Evolutionary conservation across 2,113 vertebrate species (phyloP).

Genomic region (Sebastes fasciatus): DNA sequence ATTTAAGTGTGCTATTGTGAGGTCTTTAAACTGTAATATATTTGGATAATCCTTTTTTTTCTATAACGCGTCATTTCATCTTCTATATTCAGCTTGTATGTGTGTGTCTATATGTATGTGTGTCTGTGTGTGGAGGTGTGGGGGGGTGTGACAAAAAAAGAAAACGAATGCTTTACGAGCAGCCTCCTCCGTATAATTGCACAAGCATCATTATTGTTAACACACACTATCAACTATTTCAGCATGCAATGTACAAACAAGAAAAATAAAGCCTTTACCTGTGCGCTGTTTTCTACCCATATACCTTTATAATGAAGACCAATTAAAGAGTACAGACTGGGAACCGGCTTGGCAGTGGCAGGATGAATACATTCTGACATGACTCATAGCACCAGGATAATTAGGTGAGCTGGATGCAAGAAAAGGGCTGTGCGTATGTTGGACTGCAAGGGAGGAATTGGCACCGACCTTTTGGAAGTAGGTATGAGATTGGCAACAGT

Average conservation of each 20-base stretch:
- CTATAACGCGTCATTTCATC: background rate
- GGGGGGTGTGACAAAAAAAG: background rate
- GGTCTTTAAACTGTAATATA: slow-evolving; percentile 7
- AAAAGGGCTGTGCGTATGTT: slow-evolving; percentile 59
- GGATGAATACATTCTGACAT: slow-evolving; percentile 75
- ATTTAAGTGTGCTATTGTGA: background rate
- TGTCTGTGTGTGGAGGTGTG: background rate
- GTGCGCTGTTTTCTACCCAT: slow-evolving; percentile 43
- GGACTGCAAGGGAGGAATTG: slow-evolving; percentile 68
- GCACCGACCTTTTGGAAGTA: slow-evolving; percentile 70
- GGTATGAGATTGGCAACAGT: slow-evolving; percentile 75
- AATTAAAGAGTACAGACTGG: slow-evolving; percentile 78
- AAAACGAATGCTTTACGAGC: slow-evolving; percentile 20
- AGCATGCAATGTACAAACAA: slow-evolving; percentile 34
- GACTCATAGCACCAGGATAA: slow-evolving; percentile 81
- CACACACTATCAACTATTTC: slow-evolving; percentile 50
- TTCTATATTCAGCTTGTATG: background rate
- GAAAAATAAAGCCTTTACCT: slow-evolving; percentile 43
- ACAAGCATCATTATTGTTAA: slow-evolving; percentile 57
- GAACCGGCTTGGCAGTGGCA: slow-evolving; percentile 58
- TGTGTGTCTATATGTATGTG: background rate
- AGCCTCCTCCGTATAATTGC: slow-evolving; percentile 40
- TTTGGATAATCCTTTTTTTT: background rate
- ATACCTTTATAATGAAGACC: slow-evolving; percentile 80
- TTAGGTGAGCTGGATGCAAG: slow-evolving; percentile 78